Base-by-base conservation (phyloP, 2,113 vertebrate species). In the Dipodomys merriami region DNA sequence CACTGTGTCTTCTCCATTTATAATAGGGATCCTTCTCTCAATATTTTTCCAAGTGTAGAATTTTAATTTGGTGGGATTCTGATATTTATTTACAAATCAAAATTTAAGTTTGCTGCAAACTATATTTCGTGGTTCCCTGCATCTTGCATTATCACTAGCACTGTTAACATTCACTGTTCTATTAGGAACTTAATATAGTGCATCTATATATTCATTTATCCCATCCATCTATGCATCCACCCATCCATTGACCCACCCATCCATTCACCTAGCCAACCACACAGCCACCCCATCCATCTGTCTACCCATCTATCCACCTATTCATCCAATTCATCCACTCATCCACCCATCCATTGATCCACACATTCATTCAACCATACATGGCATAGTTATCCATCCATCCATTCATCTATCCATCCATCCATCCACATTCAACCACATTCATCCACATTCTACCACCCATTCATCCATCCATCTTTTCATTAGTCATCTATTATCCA, bases 41-140 rank as follows among this genome's bases (percentile, higher is more conserved):
- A 86, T n/a, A 2, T 39, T 92, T 65, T 86, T 11, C 22, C 6
- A 5, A 67, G 23, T 3, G n/a, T 46, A 39, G 57, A 69, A 83
- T 62, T 27, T 46, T 67, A n/a, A 39, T 93, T 88, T 76, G 20
- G 39, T 39, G 10, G 80, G 6, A 6, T 27, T 91, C 88, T 83
- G 64, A 57, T 80, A 68, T 44, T 90, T 46, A 53, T 83, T 90
- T n/a, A 68, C 33, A 6, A 83, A 77, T 71, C 12, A 84, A 79
- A 82, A 68, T 69, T 91, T 77, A 83, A 94, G 15, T 82, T 77
- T n/a, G 30, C 89, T 91, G 39, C 79, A 68, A 82, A 81, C 1
- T 80, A 13, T 18, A 44, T 67, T 67, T 85, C 16, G 78, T 7
- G 15, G 30, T 64, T 78, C 90, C 83, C 35, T 85, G 19, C 57